Evolutionary conservation across 2,888 invertebrate species (phyloP), one percentile per base, ranked within the genome.

Genomic region (Macaria liturata): DNA sequence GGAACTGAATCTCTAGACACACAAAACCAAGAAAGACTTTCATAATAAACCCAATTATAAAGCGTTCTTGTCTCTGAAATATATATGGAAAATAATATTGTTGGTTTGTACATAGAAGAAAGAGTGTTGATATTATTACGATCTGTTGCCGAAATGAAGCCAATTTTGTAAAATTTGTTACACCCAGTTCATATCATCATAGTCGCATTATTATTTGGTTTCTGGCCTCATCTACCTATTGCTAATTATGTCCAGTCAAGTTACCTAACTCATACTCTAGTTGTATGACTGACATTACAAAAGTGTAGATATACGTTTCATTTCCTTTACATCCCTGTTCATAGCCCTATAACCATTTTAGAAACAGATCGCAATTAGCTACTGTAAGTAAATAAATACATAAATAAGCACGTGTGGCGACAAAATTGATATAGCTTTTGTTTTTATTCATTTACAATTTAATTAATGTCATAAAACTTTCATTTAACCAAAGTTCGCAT

Each of bases 91-190:
- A 51, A 72, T 74, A 71, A 72, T 80, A 76, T 34, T 30, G 42
- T 76, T 72, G 68, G 65, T 77, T 77, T 69, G 69, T 72, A 67
- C 64, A 71, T 64, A 69, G 72, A 75, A 76, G 70, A 76, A 74
- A 75, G 75, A 76, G 68, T 80, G 74, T 78, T 72, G 66, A 9
- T 39, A 76, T 72, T 74, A 88, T 91, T 91, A 91, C 91, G 91
- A 91, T 90, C 91, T 91, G 91, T 90, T 90, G 86, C 91, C 89
- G 87, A 90, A 91, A 91, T 90, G 89, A 85, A 87, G 89, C 91
- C 91, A 89, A 91, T 91, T 76, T 63, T 64, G 32, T 51, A 60
- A 58, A 70, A 76, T 82, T 80, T 73, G 82, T 83, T 77, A 90
- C 91, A 91, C 91, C 91, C 91, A 91, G 91, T 81, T 91, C 91